These are phyloP conservation scores for Lasiurus cinereus DNA, from an alignment of 2,113 vertebrate genomes.

Conservation along the genomic window DNA sequence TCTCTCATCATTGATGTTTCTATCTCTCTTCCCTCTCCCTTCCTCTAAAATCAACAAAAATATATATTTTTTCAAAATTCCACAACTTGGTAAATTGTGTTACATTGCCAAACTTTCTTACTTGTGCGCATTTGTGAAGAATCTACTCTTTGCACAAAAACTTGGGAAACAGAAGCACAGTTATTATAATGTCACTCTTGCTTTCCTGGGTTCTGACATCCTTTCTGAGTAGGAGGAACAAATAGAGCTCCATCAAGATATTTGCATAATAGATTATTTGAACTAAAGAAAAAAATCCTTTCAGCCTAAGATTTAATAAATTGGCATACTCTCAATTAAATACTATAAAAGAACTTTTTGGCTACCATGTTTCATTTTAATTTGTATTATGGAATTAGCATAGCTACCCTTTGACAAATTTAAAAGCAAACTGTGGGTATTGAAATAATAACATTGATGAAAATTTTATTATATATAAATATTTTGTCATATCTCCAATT, in stretches of 20 bases:
- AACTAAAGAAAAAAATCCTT: constrained; percentile 11
- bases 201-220: not conserved
- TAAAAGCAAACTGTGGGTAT: constrained; percentile 4
- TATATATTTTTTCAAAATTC: no score
- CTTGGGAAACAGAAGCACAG: not conserved
- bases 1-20: no score
- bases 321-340: not conserved
- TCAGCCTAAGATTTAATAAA: constrained; percentile 8
- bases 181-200: not conserved
- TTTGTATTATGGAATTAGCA: constrained; percentile 56
- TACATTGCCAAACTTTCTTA: not conserved
- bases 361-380: constrained; percentile 9
- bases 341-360: not conserved
- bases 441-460: constrained; percentile 54
- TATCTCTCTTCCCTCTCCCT: no score
- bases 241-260: not conserved
- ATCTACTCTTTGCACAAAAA: not conserved
- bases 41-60: no score
- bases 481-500: constrained; percentile 44
- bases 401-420: constrained; percentile 15
- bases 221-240: constrained; percentile 13
- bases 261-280: not conserved
- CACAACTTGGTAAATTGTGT: not conserved
- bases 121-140: not conserved
- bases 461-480: constrained; percentile 32